Evolutionary conservation across 1,140 invertebrate genomes (phyloP), one percentile per base, ranked within the genome.

Genomic region (Dendroctonus valens): DNA sequence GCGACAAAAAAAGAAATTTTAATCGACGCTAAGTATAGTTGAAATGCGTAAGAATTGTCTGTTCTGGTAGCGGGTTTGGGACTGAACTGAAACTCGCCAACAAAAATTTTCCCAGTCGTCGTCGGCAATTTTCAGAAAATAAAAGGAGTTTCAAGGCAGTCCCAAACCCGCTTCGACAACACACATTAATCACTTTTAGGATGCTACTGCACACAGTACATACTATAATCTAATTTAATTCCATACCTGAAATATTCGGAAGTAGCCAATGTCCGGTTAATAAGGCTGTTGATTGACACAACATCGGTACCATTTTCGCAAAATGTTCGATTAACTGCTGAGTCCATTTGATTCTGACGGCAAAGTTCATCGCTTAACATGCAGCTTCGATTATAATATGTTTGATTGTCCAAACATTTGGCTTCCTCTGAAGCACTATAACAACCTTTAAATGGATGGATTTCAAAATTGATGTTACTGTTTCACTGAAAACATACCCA

Each of bases 341-440:
- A 44, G 1, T 76, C n/a, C 38, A 76, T 78, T 3, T 75, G 76
- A 39, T 78, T 73, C 3, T 69, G 66, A 8, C 55, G 37, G 67
- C 85, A 87, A 14, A 87, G 79, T 0, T 78, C 69, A 0, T 71
- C 72, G n/a, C 85, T 80, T 3, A 70, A 69, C n/a, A 74, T 75
- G 64, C 86, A 87, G 0, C 65, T 77, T 44, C 76, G 76, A 57
- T 82, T 78, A 68, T 77, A 86, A 68, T 80, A 87, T 0, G 77
- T 81, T 4, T 73, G 49, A 58, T 83, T 78, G 0, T 70, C 55
- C 0, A 67, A 46, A 7, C 76, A 79, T 65, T 72, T 72, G 49
- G 64, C 70, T 60, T 78, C 76, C 67, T 72, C 70, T 37, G 62
- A 54, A 7, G 72, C 74, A 53, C 74, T 74, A 65, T 69, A 77